These are phyloP conservation scores for Crotalus viridis DNA, from an alignment of 2,113 vertebrate species.

Conservation along the genomic window DNA sequence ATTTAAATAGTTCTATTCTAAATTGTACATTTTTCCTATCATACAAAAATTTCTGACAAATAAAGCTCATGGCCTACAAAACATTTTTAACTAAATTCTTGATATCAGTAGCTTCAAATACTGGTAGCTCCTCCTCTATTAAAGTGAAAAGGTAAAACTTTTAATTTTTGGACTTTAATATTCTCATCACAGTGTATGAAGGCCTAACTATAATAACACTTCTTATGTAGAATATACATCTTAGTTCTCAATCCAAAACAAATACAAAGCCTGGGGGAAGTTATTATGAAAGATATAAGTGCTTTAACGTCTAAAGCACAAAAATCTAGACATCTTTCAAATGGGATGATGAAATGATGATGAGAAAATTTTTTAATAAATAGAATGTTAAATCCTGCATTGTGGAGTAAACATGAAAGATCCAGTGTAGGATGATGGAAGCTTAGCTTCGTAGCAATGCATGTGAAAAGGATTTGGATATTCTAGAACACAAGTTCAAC, in stretches of 20 bases:
- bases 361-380: background rate
- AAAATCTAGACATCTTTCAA: background rate
- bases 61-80: background rate
- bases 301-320: background rate
- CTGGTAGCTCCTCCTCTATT: background rate
- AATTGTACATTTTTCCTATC: background rate
- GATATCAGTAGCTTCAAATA: background rate
- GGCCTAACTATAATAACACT: background rate
- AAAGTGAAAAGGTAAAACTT: background rate
- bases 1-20: background rate
- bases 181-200: background rate
- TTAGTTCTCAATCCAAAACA: background rate
- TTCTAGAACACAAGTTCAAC: background rate
- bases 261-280: background rate
- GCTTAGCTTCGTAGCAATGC: background rate
- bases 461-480: background rate
- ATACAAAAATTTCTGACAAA: background rate
- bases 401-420: background rate
- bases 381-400: background rate
- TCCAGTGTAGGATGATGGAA: background rate
- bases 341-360: background rate
- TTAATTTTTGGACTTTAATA: background rate
- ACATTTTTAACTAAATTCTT: background rate
- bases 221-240: background rate
- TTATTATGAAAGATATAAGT: background rate